A percentile compares a stretch with the other conserved stretches of the same genome.
These are phyloP conservation scores for Piprites chloris DNA, from an alignment of 2,113 vertebrate species.

Conservation along the genomic window DNA sequence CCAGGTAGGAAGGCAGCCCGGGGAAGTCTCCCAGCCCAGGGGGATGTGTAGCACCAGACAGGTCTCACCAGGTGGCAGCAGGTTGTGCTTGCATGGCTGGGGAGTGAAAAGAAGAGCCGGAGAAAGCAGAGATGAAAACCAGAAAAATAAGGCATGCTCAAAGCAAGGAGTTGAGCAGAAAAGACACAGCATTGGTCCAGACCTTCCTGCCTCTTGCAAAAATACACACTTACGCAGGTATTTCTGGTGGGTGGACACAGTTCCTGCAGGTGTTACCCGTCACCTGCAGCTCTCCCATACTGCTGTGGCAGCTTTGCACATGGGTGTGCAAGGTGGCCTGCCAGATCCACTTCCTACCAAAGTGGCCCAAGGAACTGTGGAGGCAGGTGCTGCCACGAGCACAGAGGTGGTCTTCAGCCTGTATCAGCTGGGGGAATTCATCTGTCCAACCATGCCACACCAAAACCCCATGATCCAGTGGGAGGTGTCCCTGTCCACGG, in stretches of 20 bases:
- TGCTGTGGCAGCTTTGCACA: not conserved
- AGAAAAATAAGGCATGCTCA: not conserved
- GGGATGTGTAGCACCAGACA: not conserved
- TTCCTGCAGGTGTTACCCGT: not conserved
- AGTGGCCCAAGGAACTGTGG: fast-evolving
- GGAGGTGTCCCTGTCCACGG: too few species aligned
- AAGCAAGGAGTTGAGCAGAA: not conserved
- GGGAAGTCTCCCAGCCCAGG: not conserved
- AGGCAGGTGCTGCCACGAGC: fast-evolving
- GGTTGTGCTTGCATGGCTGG: not conserved
- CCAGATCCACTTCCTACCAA: fast-evolving
- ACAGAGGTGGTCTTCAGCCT: not conserved
- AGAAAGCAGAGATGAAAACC: not conserved
- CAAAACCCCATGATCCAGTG: not conserved
- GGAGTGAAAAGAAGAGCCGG: not conserved
- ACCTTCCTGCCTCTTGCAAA: not conserved
- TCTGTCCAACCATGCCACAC: not conserved
- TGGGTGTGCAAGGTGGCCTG: fast-evolving
- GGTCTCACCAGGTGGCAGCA: not conserved
- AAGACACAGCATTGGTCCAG: not conserved
- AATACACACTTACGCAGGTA: not conserved
- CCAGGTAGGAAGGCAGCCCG: not conserved
- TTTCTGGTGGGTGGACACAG: fast-evolving
- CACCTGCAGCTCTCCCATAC: not conserved
- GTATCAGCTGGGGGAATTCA: fast-evolving